A percentile compares a stretch with the other conserved stretches of the same genome.
Evolutionary conservation across 2,797 vertebrate species (phyloP).

Genomic region (Benthosema pterotum): DNA sequence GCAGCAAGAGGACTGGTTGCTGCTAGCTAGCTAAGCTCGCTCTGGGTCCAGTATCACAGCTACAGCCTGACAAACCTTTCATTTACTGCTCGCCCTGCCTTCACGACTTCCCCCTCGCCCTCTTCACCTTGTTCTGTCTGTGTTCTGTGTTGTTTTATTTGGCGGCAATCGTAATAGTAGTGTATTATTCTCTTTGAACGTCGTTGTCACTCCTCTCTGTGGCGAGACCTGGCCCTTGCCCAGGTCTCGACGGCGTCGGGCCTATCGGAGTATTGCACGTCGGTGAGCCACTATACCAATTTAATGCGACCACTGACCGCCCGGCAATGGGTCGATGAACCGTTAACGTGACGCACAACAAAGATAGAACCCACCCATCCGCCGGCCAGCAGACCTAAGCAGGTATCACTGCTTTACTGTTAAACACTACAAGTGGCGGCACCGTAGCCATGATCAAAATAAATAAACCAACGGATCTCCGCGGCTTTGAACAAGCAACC

Average conservation of each 20-base stretch:
- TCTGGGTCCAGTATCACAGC: conserved; percentile 15
- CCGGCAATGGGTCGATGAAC: conserved; percentile 37
- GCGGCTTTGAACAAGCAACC: conserved; percentile 69
- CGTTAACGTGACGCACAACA: conserved; percentile 51
- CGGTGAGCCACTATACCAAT: conserved; percentile 34
- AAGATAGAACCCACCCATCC: conserved; percentile 51
- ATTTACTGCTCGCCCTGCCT: conserved; percentile 14
- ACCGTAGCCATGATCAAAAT: conserved; percentile 73
- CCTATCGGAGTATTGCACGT: conserved; percentile 21
- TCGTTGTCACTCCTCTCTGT: too few relatives aligned
- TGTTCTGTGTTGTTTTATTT: conserved; percentile 26
- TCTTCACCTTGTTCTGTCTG: conserved; percentile 30
- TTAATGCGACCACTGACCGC: conserved; percentile 51
- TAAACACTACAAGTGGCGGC: conserved; percentile 43
- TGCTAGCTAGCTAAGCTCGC: not conserved
- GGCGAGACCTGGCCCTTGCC: too few relatives aligned
- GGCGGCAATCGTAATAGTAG: conserved; percentile 30
- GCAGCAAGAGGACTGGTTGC: conserved; percentile 34
- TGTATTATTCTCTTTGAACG: conserved; percentile 36
- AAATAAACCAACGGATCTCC: conserved; percentile 56
- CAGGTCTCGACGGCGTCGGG: conserved; percentile 37
- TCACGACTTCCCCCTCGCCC: conserved; percentile 17
- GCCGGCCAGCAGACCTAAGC: conserved; percentile 13
- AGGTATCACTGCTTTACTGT: conserved; percentile 32
- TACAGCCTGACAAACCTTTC: conserved; percentile 23